A percentile compares a stretch with the other conserved stretches of the same genome.
Conservation (phyloP, 2,797 vertebrate species). For the Neostethus bicornis region DNA sequence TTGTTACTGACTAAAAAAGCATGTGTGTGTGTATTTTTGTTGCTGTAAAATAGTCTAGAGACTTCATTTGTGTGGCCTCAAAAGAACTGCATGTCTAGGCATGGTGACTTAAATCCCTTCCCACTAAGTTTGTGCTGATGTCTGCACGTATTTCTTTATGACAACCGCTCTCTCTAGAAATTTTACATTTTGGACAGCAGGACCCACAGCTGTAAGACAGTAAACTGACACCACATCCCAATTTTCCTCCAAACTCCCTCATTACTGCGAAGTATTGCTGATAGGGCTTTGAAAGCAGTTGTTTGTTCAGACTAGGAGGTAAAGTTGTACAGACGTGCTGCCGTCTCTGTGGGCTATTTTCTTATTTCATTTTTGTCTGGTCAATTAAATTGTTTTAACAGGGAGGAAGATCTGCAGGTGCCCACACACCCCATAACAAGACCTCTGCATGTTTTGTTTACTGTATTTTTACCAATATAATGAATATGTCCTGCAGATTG, state of each 20-base stretch:
- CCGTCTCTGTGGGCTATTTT: slow-evolving; percentile 19
- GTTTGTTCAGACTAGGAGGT: slow-evolving; percentile 54
- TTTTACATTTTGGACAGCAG: slow-evolving; percentile 70
- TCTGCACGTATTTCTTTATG: slow-evolving; percentile 66
- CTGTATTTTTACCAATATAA: slow-evolving; percentile 36
- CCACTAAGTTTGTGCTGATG: slow-evolving; percentile 75
- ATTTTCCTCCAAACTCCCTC: slow-evolving; percentile 60
- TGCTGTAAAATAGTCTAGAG: slow-evolving; percentile 60
- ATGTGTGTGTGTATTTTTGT: slow-evolving; percentile 44
- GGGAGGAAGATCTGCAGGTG: slow-evolving; percentile 69
- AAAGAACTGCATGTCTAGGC: slow-evolving; percentile 63
- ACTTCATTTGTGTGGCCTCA: slow-evolving; percentile 71
- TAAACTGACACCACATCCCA: slow-evolving; percentile 65
- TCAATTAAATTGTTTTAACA: slow-evolving; percentile 73
- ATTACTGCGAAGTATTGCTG: slow-evolving; percentile 73
- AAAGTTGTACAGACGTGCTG: slow-evolving; percentile 27
- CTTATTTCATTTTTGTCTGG: slow-evolving; percentile 52
- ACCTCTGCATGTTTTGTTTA: slow-evolving; percentile 33
- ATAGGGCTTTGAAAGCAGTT: slow-evolving; percentile 65
- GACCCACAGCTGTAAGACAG: slow-evolving; percentile 52
- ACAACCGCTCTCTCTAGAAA: slow-evolving; percentile 68
- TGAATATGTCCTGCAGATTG: slow-evolving; percentile 50
- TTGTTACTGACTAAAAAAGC: slow-evolving; percentile 45
- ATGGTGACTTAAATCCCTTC: slow-evolving; percentile 50
- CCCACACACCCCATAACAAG: slow-evolving; percentile 47